These are phyloP conservation scores for Cololabis saira DNA, from an alignment of 2,113 vertebrate species.

Conservation along the genomic window DNA sequence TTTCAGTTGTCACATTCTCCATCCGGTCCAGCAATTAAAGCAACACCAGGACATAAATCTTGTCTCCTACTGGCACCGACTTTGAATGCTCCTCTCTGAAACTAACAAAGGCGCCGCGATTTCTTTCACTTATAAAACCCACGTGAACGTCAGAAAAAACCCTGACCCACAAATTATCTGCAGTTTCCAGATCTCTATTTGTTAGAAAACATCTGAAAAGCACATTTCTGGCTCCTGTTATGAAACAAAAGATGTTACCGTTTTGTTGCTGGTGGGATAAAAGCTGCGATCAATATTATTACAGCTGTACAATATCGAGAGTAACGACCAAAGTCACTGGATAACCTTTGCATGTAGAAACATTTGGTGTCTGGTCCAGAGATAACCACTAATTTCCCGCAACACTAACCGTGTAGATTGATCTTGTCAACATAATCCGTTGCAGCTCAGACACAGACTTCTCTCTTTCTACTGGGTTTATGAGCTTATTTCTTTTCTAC, in stretches of 20 bases:
- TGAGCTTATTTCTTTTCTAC: slow-evolving; percentile 13
- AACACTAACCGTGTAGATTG: too few species aligned
- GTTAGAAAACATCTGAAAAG: slow-evolving; percentile 5
- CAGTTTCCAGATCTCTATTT: not conserved
- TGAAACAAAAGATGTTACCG: slow-evolving; percentile 1
- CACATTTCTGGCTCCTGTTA: slow-evolving; percentile 8
- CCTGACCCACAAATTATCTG: not conserved
- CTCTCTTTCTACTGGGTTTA: not conserved
- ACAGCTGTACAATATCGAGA: too few species aligned
- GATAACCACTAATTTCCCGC: too few species aligned
- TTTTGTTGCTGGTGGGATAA: not conserved
- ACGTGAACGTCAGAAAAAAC: not conserved
- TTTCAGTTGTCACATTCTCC: not conserved
- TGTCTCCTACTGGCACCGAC: not conserved
- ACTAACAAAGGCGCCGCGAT: not conserved
- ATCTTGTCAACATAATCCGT: too few species aligned
- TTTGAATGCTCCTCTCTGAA: not conserved
- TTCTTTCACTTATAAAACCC: not conserved
- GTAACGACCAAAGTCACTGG: too few species aligned
- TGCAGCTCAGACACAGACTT: too few species aligned
- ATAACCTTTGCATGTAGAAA: too few species aligned
- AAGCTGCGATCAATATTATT: not conserved
- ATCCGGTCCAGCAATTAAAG: not conserved
- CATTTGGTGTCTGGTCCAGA: too few species aligned
- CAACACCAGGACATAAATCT: not conserved